Evolutionary conservation across 1,140 invertebrate species (phyloP).

Genomic region (Heliconius nattereri): DNA sequence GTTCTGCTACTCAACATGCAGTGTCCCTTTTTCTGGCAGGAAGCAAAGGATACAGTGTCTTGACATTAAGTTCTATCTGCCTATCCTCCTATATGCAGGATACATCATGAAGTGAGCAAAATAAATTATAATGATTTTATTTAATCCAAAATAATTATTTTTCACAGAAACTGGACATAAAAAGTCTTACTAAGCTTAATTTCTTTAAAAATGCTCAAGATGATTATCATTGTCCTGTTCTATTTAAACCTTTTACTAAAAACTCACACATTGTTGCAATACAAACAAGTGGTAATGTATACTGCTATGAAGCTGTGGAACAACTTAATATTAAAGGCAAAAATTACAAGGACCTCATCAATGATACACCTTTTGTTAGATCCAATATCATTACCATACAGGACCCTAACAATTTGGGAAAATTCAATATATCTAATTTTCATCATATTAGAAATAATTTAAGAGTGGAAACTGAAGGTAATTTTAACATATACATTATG

Average conservation of each 20-base stretch:
- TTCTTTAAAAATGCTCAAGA: constrained; percentile 94
- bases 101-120: too few relatives aligned
- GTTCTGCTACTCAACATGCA: too few relatives aligned
- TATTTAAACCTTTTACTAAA: constrained; percentile 97
- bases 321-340: constrained; percentile 97
- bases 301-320: constrained; percentile 97
- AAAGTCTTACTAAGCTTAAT: constrained; percentile 93
- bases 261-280: constrained; percentile 97
- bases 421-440: constrained; percentile 97
- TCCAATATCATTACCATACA: constrained; percentile 97
- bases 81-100: too few relatives aligned
- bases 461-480: constrained; percentile 92
- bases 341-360: constrained; percentile 97
- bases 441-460: constrained; percentile 98
- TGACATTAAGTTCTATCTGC: too few relatives aligned
- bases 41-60: too few relatives aligned
- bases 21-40: too few relatives aligned
- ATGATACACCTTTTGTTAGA: constrained; percentile 94
- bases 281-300: constrained; percentile 97
- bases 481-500: neutral
- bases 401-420: constrained; percentile 94
- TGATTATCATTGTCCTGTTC: constrained; percentile 95
- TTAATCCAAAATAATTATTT: neutral
- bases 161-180: constrained; percentile 88
- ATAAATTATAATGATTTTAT: too few relatives aligned